A percentile compares a stretch with the other conserved stretches of the same genome.
Evolutionary conservation across 2,113 vertebrate species (phyloP).

Genomic region (Chamaetylas fuelleborni): DNA sequence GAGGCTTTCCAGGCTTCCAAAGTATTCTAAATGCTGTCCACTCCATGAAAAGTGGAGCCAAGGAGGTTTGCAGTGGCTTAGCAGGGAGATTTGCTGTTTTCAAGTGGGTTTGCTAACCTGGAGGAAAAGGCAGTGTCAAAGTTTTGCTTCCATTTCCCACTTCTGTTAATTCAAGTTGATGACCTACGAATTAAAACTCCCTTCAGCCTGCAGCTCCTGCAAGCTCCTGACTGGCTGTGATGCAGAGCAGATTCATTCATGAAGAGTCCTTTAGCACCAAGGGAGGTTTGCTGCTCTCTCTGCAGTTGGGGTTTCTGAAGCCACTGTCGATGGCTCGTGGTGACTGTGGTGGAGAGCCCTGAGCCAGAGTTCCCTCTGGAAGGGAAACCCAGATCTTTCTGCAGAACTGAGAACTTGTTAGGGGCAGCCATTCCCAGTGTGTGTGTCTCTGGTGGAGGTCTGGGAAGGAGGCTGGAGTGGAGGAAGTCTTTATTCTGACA

Average conservation of each 20-base stretch:
- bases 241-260: rapidly evolving
- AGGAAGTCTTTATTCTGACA: neutral
- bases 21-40: neutral
- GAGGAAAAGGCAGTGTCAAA: neutral
- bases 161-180: neutral
- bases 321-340: rapidly evolving
- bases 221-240: neutral
- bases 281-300: neutral
- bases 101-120: neutral
- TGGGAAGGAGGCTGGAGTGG: neutral
- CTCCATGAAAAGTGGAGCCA: neutral
- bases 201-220: neutral
- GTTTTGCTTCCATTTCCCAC: constrained; percentile 3
- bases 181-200: neutral
- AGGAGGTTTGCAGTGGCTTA: neutral
- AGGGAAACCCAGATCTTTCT: neutral
- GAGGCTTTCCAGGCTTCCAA: neutral
- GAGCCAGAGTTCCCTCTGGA: neutral
- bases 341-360: neutral
- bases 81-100: neutral
- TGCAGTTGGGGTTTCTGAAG: neutral
- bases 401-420: neutral
- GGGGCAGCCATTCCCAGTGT: neutral
- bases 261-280: neutral
- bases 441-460: neutral